phyloP scores from a whole-genome alignment of 1,140 invertebrate species.

The Solenopsis invicta region DNA sequence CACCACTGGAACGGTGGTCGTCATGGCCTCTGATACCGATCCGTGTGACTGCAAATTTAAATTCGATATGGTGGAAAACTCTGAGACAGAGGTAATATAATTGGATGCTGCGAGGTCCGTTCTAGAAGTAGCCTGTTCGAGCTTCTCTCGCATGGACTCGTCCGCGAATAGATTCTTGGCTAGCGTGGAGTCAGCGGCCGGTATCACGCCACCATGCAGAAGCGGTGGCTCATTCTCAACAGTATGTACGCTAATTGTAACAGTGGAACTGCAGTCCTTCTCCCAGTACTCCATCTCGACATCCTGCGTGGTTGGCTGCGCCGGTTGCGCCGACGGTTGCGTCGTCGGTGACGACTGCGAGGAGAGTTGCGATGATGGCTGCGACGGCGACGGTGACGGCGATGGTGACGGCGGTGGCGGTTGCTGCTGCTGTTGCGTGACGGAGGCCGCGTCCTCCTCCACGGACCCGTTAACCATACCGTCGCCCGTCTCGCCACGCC shows the following conservation, averaged over 20 bases:
- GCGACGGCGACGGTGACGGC: neutral
- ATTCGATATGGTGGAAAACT: conserved; percentile 73
- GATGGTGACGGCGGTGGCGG: neutral
- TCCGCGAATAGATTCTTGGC: conserved; percentile 67
- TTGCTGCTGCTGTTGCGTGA: conserved; percentile 41
- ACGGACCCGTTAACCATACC: conserved; percentile 88
- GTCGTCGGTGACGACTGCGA: neutral
- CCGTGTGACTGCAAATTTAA: conserved; percentile 68
- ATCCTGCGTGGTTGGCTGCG: conserved; percentile 73
- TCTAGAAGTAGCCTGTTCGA: conserved; percentile 61
- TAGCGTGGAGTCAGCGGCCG: conserved; percentile 29
- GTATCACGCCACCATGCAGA: conserved; percentile 64
- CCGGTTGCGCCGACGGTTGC: neutral
- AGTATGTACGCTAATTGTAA: conserved; percentile 72
- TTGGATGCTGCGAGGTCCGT: conserved; percentile 66
- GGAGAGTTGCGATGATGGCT: conserved; percentile 4
- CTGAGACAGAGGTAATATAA: conserved; percentile 75
- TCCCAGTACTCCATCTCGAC: conserved; percentile 85
- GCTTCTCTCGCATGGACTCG: conserved; percentile 66
- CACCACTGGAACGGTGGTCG: conserved; percentile 37
- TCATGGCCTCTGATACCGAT: neutral
- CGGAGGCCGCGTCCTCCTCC: conserved; percentile 81
- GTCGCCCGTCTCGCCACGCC: conserved; percentile 90
- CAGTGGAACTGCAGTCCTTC: conserved; percentile 80
- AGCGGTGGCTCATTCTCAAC: conserved; percentile 69